Base-by-base conservation (phyloP, 2,797 vertebrate genomes). In the Artibeus jamaicensis region DNA sequence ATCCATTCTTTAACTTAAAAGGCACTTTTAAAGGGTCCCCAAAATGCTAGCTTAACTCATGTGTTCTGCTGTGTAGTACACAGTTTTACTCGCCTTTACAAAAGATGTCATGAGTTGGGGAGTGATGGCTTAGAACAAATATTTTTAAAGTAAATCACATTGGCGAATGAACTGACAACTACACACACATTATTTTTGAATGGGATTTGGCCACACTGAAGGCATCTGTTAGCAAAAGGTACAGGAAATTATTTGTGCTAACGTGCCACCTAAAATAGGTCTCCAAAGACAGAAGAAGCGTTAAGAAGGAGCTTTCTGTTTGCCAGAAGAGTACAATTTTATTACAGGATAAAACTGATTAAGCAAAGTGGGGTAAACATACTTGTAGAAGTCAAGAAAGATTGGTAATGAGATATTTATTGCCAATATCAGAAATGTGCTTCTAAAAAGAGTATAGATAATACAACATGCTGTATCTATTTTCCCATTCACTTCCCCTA, bases 401-500 rank as follows among this genome's bases (percentile, higher is more conserved):
- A 83, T 53, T 71, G 71, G 46, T 83, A 91, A 86, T n/a, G 46
- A 67, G 77, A 79, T 46, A 62, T 77, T 53, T 74, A 67, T 32
- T 11, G 48, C 57, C 4, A 95, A 37, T 21, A 86, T 65, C 14
- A 76, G 26, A 85, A 73, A 77, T 62, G 15, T 46, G 37, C 32
- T 88, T 94, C 50, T 93, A 32, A 34, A 93, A 96, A 94, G 91
- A 78, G 22, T 39, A 82, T 48, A 22, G 11, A 14, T 24, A 55
- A 86, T 26, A 71, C 18, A 79, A 83, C 79, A 55, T 39, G n/a
- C 76, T 37, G 24, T 44, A 73, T 42, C 42, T 93, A n/a, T 59
- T 94, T 97, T 68, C 32, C 22, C 70, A 96, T 22, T 59, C 46
- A 91, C 26, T n/a, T 92, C 34, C 62, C 16, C 29, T 86, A 42